Conservation (phyloP, 2,113 vertebrate genomes). For the Abramis brama region DNA sequence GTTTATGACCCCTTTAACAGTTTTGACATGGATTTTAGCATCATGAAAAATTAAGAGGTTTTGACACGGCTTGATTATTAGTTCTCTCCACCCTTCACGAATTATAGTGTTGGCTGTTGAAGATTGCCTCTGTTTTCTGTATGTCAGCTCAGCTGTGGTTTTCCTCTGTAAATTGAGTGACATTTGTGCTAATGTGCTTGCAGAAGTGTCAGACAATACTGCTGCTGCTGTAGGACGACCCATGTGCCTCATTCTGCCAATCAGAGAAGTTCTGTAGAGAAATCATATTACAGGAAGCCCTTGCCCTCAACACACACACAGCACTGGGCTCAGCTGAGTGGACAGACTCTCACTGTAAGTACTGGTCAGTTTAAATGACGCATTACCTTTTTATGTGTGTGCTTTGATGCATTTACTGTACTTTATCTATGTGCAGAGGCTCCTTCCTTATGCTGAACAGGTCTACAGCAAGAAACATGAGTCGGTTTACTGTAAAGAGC, state of each 20-base stretch:
- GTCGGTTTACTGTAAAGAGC: neutral
- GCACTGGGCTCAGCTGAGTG: neutral
- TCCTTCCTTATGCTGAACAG: neutral
- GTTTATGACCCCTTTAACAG: too few species aligned
- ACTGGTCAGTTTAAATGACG: neutral
- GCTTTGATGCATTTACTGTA: neutral
- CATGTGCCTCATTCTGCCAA: constrained; percentile 5
- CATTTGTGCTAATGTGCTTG: constrained; percentile 28
- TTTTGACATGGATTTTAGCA: too few species aligned
- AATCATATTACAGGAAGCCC: constrained; percentile 10
- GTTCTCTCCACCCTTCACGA: too few species aligned
- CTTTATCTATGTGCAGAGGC: neutral
- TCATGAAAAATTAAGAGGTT: too few species aligned
- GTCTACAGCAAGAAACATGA: neutral
- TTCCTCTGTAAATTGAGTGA: neutral
- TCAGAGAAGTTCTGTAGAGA: neutral
- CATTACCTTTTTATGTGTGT: neutral
- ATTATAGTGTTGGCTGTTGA: too few species aligned
- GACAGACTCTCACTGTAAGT: constrained; percentile 31
- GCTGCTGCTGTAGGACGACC: neutral
- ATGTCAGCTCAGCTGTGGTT: neutral
- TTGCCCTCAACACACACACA: neutral
- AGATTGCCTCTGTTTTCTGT: constrained; percentile 8
- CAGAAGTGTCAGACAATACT: neutral
- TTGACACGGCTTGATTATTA: too few species aligned